Conservation (phyloP, 1,140 invertebrate species). For the Drosophila miranda region DNA sequence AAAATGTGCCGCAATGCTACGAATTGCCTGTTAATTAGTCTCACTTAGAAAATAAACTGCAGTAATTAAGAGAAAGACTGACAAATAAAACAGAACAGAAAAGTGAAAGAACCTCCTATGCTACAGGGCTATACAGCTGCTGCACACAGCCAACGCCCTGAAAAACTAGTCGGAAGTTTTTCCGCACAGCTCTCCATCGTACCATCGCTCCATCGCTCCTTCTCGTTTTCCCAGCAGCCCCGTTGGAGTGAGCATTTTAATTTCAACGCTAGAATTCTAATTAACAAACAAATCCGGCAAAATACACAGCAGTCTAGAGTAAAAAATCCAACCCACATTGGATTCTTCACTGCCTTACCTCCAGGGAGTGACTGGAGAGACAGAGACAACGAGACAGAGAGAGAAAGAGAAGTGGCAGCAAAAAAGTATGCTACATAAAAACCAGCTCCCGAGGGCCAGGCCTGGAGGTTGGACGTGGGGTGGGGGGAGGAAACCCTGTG, state of each 20-base stretch:
- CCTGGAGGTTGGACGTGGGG: neutral
- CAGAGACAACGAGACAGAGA: conserved; percentile 3
- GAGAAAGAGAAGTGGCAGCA: conserved; percentile 41
- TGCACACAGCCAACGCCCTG: conserved; percentile 31
- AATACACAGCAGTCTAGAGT: conserved; percentile 65
- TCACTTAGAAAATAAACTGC: conserved; percentile 82
- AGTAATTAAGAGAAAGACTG: conserved; percentile 76
- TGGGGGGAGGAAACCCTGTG: conserved; percentile 59
- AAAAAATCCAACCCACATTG: conserved; percentile 18
- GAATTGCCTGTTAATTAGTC: conserved; percentile 82
- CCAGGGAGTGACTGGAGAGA: conserved; percentile 7
- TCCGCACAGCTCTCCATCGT: conserved; percentile 18
- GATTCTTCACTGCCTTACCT: neutral
- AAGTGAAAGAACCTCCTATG: conserved; percentile 20
- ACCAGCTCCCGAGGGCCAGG: neutral
- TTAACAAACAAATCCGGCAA: conserved; percentile 81
- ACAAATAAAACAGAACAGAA: conserved; percentile 44
- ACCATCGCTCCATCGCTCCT: too few species aligned
- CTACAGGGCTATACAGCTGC: conserved; percentile 1
- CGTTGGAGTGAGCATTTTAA: conserved; percentile 63
- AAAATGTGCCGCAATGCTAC: conserved; percentile 72
- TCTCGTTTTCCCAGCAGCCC: neutral
- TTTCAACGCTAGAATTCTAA: conserved; percentile 81
- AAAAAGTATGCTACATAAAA: conserved; percentile 78
- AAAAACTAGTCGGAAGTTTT: conserved; percentile 60